phyloP scores from a whole-genome alignment of 2,888 invertebrate species.

The Epinotia bilunana region DNA sequence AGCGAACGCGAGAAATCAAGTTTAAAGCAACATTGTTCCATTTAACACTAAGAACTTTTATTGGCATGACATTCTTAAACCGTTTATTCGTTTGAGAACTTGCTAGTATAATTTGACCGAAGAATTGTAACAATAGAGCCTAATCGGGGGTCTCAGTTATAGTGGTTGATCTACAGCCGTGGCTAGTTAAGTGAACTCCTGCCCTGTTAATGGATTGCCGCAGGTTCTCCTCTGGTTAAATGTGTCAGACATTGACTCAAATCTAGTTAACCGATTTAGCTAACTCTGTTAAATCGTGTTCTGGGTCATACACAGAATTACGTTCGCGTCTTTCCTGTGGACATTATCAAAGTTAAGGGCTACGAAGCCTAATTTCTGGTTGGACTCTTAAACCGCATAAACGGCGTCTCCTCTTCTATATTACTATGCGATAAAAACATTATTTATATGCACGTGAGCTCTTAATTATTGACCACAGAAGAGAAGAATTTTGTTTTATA shows the following conservation, averaged over 20 bases:
- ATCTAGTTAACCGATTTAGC: conserved; percentile 13
- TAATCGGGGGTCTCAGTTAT: neutral
- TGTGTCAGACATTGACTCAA: conserved; percentile 8
- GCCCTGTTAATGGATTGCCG: neutral
- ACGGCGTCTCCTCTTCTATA: too few relatives aligned
- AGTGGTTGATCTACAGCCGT: neutral
- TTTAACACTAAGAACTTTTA: conserved; percentile 30
- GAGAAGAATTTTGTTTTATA: too few relatives aligned
- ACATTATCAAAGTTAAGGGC: too few relatives aligned
- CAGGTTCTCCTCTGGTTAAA: neutral
- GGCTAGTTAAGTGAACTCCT: neutral
- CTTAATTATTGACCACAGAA: too few relatives aligned
- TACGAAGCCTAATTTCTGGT: too few relatives aligned
- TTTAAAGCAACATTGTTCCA: conserved; percentile 39
- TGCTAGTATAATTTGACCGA: neutral
- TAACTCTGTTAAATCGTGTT: conserved; percentile 3
- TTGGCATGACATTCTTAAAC: conserved; percentile 1
- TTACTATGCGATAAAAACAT: too few relatives aligned
- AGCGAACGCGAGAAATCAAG: conserved; percentile 31
- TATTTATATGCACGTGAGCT: too few relatives aligned
- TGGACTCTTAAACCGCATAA: too few relatives aligned
- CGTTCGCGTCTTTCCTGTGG: too few relatives aligned
- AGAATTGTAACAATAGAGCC: neutral
- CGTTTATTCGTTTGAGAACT: neutral
- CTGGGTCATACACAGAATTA: too few relatives aligned